Conservation (phyloP, 2,797 vertebrate genomes). For the Sebastes hopkinsi region DNA sequence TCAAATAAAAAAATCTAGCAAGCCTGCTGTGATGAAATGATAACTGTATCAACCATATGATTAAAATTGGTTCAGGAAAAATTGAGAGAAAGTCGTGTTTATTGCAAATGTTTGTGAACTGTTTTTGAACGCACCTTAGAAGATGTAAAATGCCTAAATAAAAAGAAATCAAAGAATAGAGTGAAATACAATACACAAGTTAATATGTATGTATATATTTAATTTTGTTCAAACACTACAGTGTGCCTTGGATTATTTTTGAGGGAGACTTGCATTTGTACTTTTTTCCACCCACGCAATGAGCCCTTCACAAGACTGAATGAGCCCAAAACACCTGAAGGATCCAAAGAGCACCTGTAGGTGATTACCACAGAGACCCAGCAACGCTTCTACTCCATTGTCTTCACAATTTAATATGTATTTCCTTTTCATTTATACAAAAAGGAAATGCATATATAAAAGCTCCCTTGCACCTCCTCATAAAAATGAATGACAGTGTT, state of each 20-base stretch:
- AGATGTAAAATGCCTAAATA: neutral
- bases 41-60: constrained; percentile 37
- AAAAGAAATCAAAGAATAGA: neutral
- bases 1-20: neutral
- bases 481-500: neutral
- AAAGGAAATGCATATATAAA: neutral
- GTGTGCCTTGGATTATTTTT: no score
- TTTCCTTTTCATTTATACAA: neutral
- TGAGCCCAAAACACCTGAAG: no score
- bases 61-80: constrained; percentile 34
- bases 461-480: neutral
- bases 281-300: no score
- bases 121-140: neutral
- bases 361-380: no score
- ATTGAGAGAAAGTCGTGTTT: neutral
- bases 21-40: constrained; percentile 33
- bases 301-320: no score
- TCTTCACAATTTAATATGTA: neutral
- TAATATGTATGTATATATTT: no score
- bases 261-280: no score
- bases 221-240: no score
- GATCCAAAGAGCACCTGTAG: no score
- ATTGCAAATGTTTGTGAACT: neutral
- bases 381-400: no score
- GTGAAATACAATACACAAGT: neutral